These are phyloP conservation scores for Liodrosophila aerea DNA, from an alignment of 2,888 invertebrate species.

Conservation along the genomic window DNA sequence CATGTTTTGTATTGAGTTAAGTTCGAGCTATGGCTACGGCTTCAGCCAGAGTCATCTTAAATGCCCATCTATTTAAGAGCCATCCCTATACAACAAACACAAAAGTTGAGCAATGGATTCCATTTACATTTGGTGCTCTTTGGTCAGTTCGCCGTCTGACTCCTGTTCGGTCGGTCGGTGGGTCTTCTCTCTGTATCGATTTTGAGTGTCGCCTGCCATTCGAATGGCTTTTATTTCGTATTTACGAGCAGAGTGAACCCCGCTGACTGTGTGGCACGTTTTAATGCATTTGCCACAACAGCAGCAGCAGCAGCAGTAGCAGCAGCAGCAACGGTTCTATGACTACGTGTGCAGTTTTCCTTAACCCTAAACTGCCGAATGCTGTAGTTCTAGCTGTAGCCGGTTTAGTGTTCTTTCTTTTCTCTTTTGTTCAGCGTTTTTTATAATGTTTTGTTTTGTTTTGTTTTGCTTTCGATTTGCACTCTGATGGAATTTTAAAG, in stretches of 20 bases:
- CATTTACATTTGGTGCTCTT: slow-evolving; percentile 59
- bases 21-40: slow-evolving; percentile 5
- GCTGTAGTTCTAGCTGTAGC: too few relatives aligned
- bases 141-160: too few relatives aligned
- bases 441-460: slow-evolving; percentile 28
- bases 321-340: slow-evolving; percentile 1
- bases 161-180: too few relatives aligned
- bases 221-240: slow-evolving; percentile 74
- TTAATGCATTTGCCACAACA: slow-evolving; percentile 60
- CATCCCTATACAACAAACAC: slow-evolving; percentile 38
- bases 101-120: slow-evolving; percentile 5
- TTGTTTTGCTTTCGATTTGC: slow-evolving; percentile 28
- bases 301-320: too few relatives aligned
- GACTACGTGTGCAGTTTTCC: slow-evolving; percentile 44
- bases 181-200: slow-evolving; percentile 60
- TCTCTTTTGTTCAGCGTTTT: slow-evolving; percentile 10
- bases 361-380: slow-evolving; percentile 36
- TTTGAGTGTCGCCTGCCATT: slow-evolving; percentile 78
- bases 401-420: slow-evolving; percentile 31
- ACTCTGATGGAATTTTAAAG: slow-evolving; percentile 66
- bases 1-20: slow-evolving; percentile 22
- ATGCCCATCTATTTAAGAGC: slow-evolving; percentile 70
- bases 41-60: slow-evolving; percentile 57
- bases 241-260: slow-evolving; percentile 51
- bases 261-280: slow-evolving; percentile 66